These are phyloP conservation scores for Triops cancriformis DNA, from an alignment of 1,140 invertebrate species.

Conservation along the genomic window DNA sequence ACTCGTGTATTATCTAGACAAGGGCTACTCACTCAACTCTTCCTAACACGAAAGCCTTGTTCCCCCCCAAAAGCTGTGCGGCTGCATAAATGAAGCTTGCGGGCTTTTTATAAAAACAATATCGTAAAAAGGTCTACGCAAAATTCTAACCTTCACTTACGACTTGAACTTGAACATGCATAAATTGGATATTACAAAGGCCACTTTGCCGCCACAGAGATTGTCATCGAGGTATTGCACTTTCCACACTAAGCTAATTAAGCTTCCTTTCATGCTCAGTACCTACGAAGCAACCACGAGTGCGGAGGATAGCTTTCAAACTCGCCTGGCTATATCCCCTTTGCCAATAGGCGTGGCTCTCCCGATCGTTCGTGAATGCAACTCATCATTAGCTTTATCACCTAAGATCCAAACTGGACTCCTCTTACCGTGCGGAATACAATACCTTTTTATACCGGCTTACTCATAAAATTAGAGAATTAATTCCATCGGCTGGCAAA, in stretches of 20 bases:
- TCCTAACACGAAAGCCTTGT: constrained; percentile 6
- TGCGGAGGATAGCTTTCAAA: background rate
- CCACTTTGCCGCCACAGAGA: background rate
- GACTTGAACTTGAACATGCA: background rate
- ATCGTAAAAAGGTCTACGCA: background rate
- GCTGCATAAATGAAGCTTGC: background rate
- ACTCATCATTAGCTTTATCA: constrained; percentile 7
- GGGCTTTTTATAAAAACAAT: background rate
- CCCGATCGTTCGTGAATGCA: background rate
- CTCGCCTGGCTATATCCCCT: background rate
- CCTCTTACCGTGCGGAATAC: background rate
- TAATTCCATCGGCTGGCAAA: background rate
- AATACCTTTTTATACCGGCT: background rate
- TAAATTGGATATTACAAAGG: background rate
- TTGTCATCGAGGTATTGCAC: constrained; percentile 6
- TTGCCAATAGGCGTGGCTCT: background rate
- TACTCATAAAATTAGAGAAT: background rate
- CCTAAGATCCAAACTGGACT: background rate
- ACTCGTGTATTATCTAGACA: background rate
- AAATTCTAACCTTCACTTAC: background rate
- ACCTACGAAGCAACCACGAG: background rate
- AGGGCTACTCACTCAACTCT: constrained; percentile 3
- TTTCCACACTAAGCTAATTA: constrained; percentile 1
- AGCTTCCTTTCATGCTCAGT: constrained; percentile 1
- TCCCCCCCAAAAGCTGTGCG: background rate